Percentiles rank a stretch among this genome's conserved stretches.
These are phyloP conservation scores for Escarpia spicata DNA, from an alignment of 2,888 invertebrate species.

Conservation along the genomic window DNA sequence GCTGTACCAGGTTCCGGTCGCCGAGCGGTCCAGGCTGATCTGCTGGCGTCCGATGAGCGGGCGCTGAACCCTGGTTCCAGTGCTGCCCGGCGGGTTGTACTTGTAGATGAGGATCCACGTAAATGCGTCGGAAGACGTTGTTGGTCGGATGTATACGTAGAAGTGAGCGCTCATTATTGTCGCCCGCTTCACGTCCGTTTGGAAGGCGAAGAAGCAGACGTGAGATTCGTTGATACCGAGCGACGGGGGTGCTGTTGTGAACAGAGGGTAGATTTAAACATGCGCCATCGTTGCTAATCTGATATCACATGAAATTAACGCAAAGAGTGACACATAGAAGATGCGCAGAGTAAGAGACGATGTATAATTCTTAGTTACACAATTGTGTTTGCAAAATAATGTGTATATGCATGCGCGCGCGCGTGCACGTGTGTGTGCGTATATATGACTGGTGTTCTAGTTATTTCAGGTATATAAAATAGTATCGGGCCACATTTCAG, in stretches of 20 bases:
- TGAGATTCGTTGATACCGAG: conserved; percentile 16
- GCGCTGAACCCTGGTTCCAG: background rate
- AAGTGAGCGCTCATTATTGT: background rate
- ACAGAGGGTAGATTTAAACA: background rate
- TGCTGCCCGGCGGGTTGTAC: background rate
- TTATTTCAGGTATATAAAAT: too few relatives aligned
- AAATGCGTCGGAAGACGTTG: background rate
- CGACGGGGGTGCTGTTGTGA: background rate
- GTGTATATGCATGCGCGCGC: too few relatives aligned
- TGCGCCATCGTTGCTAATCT: background rate
- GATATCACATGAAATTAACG: background rate
- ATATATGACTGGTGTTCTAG: too few relatives aligned
- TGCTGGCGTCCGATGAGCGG: background rate
- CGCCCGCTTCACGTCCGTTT: conserved; percentile 16
- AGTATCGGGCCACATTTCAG: too few relatives aligned
- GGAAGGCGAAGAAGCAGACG: conserved; percentile 16
- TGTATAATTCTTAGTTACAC: too few relatives aligned
- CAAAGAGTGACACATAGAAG: too few relatives aligned
- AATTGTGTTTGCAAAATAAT: too few relatives aligned
- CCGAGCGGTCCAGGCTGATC: background rate
- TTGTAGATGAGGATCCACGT: conserved; percentile 13
- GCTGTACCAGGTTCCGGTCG: background rate
- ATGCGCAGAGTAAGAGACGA: too few relatives aligned
- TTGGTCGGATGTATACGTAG: background rate
- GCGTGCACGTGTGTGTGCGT: background rate